Conservation (phyloP, 2,888 invertebrate species). For the Hypselothyrea guttata region DNA sequence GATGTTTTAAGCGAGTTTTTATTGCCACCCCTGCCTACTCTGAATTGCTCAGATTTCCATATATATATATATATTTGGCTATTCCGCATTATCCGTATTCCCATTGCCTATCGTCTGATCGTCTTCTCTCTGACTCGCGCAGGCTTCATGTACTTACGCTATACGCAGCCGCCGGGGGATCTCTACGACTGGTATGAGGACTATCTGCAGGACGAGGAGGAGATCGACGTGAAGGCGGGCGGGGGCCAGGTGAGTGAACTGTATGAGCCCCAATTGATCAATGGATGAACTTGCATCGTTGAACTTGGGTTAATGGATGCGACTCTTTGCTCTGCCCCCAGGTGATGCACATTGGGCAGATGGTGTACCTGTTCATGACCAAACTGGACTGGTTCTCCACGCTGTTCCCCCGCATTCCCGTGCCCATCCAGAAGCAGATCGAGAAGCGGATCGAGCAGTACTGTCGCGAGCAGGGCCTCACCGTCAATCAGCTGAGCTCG, state of each 20-base stretch:
- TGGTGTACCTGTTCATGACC: constrained; percentile 94
- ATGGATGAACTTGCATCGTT: too few species aligned
- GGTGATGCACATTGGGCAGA: constrained; percentile 94
- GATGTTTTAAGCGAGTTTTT: too few species aligned
- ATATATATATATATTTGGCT: too few species aligned
- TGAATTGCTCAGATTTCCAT: too few species aligned
- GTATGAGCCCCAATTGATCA: too few species aligned
- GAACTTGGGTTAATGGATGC: background rate
- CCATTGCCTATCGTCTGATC: background rate
- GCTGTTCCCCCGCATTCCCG: constrained; percentile 98
- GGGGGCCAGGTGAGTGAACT: constrained; percentile 89
- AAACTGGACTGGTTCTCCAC: constrained; percentile 99
- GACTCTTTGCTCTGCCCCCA: constrained; percentile 32
- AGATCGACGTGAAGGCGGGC: constrained; percentile 98
- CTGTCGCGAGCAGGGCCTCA: constrained; percentile 83
- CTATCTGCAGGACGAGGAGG: constrained; percentile 98
- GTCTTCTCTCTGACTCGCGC: constrained; percentile 9
- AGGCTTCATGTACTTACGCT: constrained; percentile 92
- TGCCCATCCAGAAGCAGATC: constrained; percentile 96
- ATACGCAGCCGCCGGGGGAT: constrained; percentile 97
- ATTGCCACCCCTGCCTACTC: background rate
- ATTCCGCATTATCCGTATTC: too few species aligned
- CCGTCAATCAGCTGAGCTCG: constrained; percentile 73
- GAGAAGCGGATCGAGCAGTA: constrained; percentile 89
- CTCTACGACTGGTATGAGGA: constrained; percentile 98